phyloP scores from a whole-genome alignment of 2,113 vertebrate genomes.

The Tragulus kanchil region DNA sequence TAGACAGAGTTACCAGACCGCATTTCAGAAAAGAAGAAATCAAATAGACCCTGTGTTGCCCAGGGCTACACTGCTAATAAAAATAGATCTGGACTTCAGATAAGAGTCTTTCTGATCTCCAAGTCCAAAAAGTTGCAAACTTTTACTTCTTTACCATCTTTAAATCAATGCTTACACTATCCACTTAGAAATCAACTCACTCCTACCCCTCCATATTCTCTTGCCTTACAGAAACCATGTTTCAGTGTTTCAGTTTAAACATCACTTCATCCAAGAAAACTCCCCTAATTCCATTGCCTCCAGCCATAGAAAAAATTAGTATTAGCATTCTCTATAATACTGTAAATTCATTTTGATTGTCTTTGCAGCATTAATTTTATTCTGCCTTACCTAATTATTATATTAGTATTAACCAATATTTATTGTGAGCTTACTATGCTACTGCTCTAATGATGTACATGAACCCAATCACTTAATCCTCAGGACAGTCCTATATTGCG shows the following conservation, averaged over 20 bases:
- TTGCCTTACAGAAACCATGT: background rate
- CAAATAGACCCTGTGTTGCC: background rate
- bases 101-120: background rate
- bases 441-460: background rate
- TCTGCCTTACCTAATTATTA: slow-evolving; percentile 39
- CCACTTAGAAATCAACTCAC: background rate
- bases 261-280: background rate
- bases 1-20: background rate
- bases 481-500: background rate
- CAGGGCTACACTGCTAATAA: background rate
- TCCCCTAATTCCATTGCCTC: background rate
- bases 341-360: background rate
- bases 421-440: background rate
- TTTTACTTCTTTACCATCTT: background rate
- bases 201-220: background rate
- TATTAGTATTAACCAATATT: slow-evolving; percentile 11
- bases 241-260: slow-evolving; percentile 39
- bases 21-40: background rate
- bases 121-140: background rate
- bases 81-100: background rate
- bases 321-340: background rate
- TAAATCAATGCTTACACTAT: background rate
- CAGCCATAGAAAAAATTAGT: background rate
- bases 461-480: slow-evolving; percentile 25
- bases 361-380: slow-evolving; percentile 45